Percentiles rank a stretch among this genome's conserved stretches.
Conservation (phyloP, 2,113 vertebrate genomes). For the Himantopus leucocephalus region DNA sequence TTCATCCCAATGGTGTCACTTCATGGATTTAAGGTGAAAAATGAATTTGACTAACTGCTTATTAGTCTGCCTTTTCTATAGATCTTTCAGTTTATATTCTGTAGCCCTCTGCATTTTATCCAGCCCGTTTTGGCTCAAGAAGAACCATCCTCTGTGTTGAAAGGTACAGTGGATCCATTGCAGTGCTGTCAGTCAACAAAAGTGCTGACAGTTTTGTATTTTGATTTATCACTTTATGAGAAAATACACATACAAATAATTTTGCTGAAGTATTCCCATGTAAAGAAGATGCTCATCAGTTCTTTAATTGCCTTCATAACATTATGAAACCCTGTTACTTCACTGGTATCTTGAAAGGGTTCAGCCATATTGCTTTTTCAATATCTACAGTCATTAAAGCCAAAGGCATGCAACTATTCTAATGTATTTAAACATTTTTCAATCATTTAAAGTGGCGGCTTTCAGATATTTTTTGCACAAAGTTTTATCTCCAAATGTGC, state of each 20-base stretch:
- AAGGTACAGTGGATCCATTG: neutral
- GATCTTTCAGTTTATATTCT: neutral
- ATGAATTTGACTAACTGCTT: neutral
- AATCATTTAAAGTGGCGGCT: fast-evolving
- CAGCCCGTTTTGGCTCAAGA: neutral
- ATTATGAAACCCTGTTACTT: neutral
- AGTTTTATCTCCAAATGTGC: neutral
- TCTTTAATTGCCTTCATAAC: neutral
- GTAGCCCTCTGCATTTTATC: neutral
- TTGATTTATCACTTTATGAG: neutral
- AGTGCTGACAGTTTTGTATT: neutral
- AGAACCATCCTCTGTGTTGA: neutral
- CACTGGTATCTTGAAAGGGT: neutral
- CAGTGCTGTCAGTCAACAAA: neutral
- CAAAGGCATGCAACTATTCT: neutral
- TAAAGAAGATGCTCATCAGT: neutral
- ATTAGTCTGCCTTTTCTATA: neutral
- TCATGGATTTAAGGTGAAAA: neutral
- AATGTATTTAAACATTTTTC: neutral
- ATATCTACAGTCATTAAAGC: neutral
- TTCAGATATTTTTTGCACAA: neutral
- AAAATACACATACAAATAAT: neutral
- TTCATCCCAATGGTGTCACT: neutral
- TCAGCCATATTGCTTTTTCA: neutral
- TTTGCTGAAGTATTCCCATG: neutral